Base-by-base conservation (phyloP, 2,113 vertebrate genomes). In the Elaphurus davidianus region DNA sequence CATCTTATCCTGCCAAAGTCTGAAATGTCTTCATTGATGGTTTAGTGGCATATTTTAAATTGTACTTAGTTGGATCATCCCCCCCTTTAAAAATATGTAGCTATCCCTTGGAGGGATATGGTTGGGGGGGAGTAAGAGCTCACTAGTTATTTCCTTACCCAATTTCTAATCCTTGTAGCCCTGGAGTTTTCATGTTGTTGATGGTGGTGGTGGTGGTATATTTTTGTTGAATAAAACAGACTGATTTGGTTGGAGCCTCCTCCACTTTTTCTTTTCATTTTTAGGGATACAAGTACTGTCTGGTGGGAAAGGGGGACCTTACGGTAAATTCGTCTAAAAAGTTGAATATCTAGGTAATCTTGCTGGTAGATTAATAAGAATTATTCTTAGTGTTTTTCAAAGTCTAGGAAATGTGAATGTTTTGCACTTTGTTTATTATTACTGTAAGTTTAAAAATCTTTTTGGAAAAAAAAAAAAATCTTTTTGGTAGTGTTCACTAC, bases 1-100 rank as follows among this genome's bases (percentile, higher is more conserved):
- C 95, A 27, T 71, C 82, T 97, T 96, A 98, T 87, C 81, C 67
- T 96, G 82, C 96, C 94, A 93, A 95, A 97, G 97, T 97, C 96
- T 59, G 97, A 94, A 93, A 83, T 95, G 74, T 87, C 78, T 30
- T 81, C 98, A 10, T 10, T 62, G 57, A 57, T 16, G 55, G 74
- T 79, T 54, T 54, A 50, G 36, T 71, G 79, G 54, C 27, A 21
- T 57, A 5, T 82, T 97, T 96, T 97, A 96, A 92, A 54, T 27
- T 86, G 33, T 97, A 43, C 74, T 98, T 94, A 84, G 55, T 97
- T 98, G 86, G 21, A 25, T 87, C 43, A 74, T 45, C 23, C 16
- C 64, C 64, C 85, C 40, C 94, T 64, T 84, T 43, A 89, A 86
- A 91, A 82, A 50, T 47, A 55, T 17, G 36, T 43, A 19, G 27